Base-by-base conservation (phyloP, 2,113 vertebrate genomes). In the Tychaedon coryphoeus region DNA sequence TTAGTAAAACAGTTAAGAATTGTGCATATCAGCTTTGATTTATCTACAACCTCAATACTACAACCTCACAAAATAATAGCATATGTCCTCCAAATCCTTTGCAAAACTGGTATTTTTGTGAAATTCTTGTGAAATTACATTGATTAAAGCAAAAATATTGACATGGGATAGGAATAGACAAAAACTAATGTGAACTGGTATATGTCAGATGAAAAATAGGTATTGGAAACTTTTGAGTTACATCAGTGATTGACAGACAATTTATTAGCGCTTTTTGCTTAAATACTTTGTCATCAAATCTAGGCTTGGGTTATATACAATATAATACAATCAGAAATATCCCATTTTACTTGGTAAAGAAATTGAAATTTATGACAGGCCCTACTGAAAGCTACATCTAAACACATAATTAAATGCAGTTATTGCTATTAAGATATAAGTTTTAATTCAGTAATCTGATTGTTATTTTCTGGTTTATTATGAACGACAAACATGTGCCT, bases 401-500 rank as follows among this genome's bases (percentile, higher is more conserved):
- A 53, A 19, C 24, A 38, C 1, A 0, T 53, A 70, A 67, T 11
- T 53, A 24, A 54, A 65, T 3, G 10, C 14, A 77, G 22, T 50
- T 42, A 42, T 29, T 4, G 10, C 22, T 70, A 62, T 54, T 69
- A 25, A 18, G 25, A 20, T 14, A 5, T 4, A n/a, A n/a, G 14
- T 66, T 69, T 57, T 20, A 57, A 42, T 70, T 80, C 36, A 69
- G 5, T 12, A 16, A 7, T 33, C 4, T 34, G 5, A 19, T 14
- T 56, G 2, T 6, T 56, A 48, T 50, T 69, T 74, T 73, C 71
- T 69, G 28, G 4, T 54, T 75, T 53, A 60, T 28, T 69, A 31
- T 19, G 14, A 64, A 24, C 23, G 10, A 29, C 0, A 1, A 26
- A 19, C 33, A 19, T 0, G 1, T 5, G 7, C 26, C 62, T 7